Percentiles rank a stretch among this genome's conserved stretches.
These are phyloP conservation scores for Psittacula cyanocephala DNA, from an alignment of 2,113 vertebrate species.

Conservation along the genomic window DNA sequence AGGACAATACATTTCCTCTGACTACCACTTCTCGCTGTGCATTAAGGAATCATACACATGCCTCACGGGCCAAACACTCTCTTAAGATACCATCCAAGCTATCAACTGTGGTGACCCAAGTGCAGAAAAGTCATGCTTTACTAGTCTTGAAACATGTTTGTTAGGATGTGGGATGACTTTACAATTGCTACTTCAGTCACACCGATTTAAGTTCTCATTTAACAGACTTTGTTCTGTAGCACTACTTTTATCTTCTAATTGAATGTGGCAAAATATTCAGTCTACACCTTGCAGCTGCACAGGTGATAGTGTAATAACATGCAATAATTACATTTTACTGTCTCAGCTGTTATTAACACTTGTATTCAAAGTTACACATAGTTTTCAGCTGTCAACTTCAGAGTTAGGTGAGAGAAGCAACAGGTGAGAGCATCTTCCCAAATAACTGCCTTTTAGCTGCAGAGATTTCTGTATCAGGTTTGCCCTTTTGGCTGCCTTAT, in stretches of 20 bases:
- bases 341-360: conserved; percentile 66
- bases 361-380: conserved; percentile 47
- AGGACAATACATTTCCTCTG: not conserved
- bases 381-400: conserved; percentile 58
- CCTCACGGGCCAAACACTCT: not conserved
- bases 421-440: conserved; percentile 66
- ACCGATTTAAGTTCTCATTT: not conserved
- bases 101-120: not conserved
- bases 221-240: conserved; percentile 30
- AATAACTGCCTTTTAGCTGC: conserved; percentile 64
- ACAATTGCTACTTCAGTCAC: not conserved
- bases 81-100: not conserved
- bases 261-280: conserved; percentile 40
- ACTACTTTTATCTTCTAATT: conserved; percentile 66
- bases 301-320: conserved; percentile 70
- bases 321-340: conserved; percentile 63
- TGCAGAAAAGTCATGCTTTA: not conserved
- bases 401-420: conserved; percentile 18
- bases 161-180: not conserved
- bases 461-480: not conserved
- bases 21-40: not conserved
- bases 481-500: not conserved
- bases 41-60: not conserved
- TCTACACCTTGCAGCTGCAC: conserved; percentile 41
- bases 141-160: not conserved